These are phyloP conservation scores for Dipus sagitta DNA, from an alignment of 2,797 vertebrate genomes.

Conservation along the genomic window DNA sequence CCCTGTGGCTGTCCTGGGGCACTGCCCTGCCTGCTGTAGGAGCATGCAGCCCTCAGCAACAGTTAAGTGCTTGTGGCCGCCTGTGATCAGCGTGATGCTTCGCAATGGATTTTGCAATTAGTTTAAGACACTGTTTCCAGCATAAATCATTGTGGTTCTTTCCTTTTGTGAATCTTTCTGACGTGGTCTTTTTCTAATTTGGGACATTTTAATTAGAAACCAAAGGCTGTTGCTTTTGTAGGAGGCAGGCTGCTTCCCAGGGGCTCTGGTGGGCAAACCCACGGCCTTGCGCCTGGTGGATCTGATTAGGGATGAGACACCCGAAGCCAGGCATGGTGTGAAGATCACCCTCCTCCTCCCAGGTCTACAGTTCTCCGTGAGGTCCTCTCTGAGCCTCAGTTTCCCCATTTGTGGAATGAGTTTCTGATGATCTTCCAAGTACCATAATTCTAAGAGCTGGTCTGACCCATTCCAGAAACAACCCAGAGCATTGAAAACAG, in stretches of 20 bases:
- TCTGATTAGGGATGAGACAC: accelerated
- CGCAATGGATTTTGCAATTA: neutral
- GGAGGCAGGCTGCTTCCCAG: neutral
- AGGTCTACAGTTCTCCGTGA: neutral
- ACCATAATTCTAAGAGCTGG: neutral
- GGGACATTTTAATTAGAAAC: conserved; percentile 59
- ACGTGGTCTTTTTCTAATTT: conserved; percentile 44
- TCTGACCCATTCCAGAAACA: accelerated
- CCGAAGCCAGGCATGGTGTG: accelerated
- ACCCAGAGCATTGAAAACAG: too few species aligned
- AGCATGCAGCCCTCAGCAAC: accelerated
- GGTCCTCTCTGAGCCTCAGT: neutral
- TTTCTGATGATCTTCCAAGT: neutral
- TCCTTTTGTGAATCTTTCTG: neutral
- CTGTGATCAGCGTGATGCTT: accelerated
- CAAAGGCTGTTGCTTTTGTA: neutral
- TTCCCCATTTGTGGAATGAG: neutral
- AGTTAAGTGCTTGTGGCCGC: accelerated
- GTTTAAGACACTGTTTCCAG: conserved; percentile 32
- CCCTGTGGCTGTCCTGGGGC: neutral
- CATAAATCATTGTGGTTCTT: conserved; percentile 1
- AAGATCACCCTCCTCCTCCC: neutral
- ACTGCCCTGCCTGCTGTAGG: too few species aligned
- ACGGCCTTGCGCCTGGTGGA: accelerated
- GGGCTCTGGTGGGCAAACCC: accelerated